These are phyloP conservation scores for Ctenoplectra terminalis DNA, from an alignment of 1,140 invertebrate genomes.

Conservation along the genomic window DNA sequence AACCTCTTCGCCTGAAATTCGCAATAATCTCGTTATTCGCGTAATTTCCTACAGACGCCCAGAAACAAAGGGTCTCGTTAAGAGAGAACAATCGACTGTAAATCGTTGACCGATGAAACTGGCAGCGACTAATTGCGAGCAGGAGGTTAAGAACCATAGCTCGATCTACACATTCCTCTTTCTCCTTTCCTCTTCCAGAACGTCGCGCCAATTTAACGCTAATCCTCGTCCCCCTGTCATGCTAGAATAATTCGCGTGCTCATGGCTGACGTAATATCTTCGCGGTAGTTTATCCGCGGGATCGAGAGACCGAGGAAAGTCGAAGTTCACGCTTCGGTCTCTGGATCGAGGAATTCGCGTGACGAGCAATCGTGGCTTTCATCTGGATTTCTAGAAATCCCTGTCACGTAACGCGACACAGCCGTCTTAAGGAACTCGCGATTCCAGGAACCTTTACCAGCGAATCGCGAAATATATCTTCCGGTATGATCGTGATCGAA, in stretches of 20 bases:
- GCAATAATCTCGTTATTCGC: background rate
- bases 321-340: constrained; percentile 19
- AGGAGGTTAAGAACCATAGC: constrained; percentile 42
- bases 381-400: constrained; percentile 19
- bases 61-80: constrained; percentile 51
- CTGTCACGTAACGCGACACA: constrained; percentile 2
- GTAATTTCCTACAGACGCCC: constrained; percentile 3
- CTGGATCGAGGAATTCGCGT: background rate
- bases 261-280: constrained; percentile 20
- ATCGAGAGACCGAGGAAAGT: background rate
- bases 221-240: constrained; percentile 58
- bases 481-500: constrained; percentile 28
- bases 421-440: background rate
- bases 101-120: constrained; percentile 59
- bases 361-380: no score
- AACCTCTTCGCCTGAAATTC: background rate
- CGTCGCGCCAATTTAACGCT: constrained; percentile 61
- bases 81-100: constrained; percentile 52
- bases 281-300: background rate
- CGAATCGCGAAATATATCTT: constrained; percentile 13
- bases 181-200: constrained; percentile 3
- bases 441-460: background rate
- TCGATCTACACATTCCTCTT: background rate
- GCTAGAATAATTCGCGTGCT: constrained; percentile 51
- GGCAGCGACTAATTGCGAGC: constrained; percentile 48